phyloP scores from a whole-genome alignment of 2,888 invertebrate species.

The Dichetophora obliterata region DNA sequence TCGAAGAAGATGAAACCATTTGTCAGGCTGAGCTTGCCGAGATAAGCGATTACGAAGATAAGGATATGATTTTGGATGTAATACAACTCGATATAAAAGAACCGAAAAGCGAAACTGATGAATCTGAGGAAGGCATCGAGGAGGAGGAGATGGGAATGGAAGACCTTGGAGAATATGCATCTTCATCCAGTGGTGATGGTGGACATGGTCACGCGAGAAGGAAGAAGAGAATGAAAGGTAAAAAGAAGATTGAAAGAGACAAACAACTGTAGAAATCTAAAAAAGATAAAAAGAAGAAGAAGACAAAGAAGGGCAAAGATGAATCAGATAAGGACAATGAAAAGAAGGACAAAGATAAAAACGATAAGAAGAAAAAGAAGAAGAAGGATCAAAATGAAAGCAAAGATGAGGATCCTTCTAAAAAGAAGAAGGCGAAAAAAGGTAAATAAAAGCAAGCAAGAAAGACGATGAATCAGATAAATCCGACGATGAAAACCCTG shows the following conservation, averaged over 20 bases:
- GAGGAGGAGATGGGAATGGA: constrained; percentile 49
- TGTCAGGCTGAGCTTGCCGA: constrained; percentile 56
- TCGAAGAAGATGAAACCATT: constrained; percentile 59
- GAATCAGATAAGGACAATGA: neutral
- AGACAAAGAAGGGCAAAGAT: constrained; percentile 13
- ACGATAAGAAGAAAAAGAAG: constrained; percentile 27
- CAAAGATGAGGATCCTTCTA: no score
- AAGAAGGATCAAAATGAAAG: constrained; percentile 15
- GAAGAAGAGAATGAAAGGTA: neutral
- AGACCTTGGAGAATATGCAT: constrained; percentile 44
- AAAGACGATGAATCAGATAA: neutral
- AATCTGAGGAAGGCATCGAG: constrained; percentile 45
- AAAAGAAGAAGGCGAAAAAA: constrained; percentile 22
- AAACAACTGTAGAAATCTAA: neutral
- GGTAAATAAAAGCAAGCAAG: constrained; percentile 7
- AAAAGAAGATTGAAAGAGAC: neutral
- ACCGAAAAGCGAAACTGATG: constrained; percentile 46
- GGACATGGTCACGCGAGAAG: constrained; percentile 32
- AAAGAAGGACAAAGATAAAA: constrained; percentile 30
- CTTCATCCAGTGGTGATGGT: constrained; percentile 50
- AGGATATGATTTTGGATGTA: constrained; percentile 48
- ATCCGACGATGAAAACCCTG: constrained; percentile 8
- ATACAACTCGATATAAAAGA: constrained; percentile 44
- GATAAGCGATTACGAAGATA: constrained; percentile 62
- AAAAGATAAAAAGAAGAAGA: neutral